A percentile compares a stretch with the other conserved stretches of the same genome.
Evolutionary conservation across 2,797 vertebrate species (phyloP).

Genomic region (Sebastes iracundus): DNA sequence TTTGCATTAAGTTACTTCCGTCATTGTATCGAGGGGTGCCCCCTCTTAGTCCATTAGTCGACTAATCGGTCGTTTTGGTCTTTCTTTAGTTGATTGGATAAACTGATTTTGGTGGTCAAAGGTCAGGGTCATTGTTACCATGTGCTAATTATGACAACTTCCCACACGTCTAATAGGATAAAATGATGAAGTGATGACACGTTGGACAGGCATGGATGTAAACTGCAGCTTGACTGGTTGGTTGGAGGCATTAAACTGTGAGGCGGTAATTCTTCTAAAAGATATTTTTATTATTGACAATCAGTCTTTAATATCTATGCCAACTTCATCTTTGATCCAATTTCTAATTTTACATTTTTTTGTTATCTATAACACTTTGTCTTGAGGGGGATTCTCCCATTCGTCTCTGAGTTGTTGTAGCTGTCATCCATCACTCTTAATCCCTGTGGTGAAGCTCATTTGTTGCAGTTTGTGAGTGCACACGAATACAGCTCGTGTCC

Average conservation of each 20-base stretch:
- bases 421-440: conserved; percentile 48
- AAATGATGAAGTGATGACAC: no score
- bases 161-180: no score
- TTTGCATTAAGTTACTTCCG: background rate
- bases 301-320: background rate
- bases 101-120: no score
- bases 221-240: no score
- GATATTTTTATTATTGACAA: background rate
- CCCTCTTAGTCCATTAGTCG: no score
- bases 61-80: no score
- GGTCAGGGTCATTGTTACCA: fast-evolving
- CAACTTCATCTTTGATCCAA: background rate
- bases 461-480: conserved; percentile 37
- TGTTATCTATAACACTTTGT: background rate
- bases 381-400: background rate
- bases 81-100: no score
- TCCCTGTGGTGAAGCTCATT: conserved; percentile 54
- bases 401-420: background rate
- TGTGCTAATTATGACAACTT: no score
- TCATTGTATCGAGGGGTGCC: background rate
- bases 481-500: conserved; percentile 34
- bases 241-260: no score
- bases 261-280: no score
- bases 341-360: background rate
- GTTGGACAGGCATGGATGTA: no score